Percentiles rank a stretch among this genome's conserved stretches.
phyloP scores from a whole-genome alignment of 1,140 invertebrate species.

The Palaemon carinicauda region DNA sequence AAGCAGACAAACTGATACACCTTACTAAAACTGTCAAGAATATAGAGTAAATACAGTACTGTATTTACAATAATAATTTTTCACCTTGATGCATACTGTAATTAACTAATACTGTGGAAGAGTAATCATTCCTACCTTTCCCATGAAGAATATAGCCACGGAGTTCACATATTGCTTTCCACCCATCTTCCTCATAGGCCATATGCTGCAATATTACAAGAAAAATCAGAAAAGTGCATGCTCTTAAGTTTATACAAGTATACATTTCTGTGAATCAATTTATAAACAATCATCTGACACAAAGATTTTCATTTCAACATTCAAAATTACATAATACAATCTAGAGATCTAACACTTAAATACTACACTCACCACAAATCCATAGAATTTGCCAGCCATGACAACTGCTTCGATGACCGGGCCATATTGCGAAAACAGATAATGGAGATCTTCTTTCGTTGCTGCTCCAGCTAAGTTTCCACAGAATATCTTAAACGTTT shows the following conservation, averaged over 20 bases:
- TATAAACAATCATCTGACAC: neutral
- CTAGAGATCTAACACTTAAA: neutral
- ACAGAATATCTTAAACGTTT: conserved; percentile 57
- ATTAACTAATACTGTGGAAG: neutral
- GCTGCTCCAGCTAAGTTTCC: conserved; percentile 51
- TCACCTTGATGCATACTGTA: too few relatives aligned
- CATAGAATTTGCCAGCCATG: conserved; percentile 52
- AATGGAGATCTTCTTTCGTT: conserved; percentile 48
- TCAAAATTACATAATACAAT: neutral
- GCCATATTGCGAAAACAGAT: conserved; percentile 53
- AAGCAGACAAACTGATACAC: too few relatives aligned
- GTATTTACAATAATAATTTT: too few relatives aligned
- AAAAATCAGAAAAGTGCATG: neutral
- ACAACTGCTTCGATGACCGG: conserved; percentile 53
- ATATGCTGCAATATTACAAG: conserved; percentile 41
- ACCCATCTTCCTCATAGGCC: conserved; percentile 56
- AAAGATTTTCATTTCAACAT: neutral
- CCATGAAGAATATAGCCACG: conserved; percentile 53
- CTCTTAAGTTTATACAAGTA: neutral
- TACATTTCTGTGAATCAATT: too few relatives aligned
- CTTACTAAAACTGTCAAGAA: too few relatives aligned
- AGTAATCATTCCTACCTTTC: conserved; percentile 37
- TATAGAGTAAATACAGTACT: too few relatives aligned
- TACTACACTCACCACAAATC: conserved; percentile 54
- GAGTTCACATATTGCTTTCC: conserved; percentile 53